These are phyloP conservation scores for Lutjanus campechanus DNA, from an alignment of 2,797 vertebrate genomes.

Conservation along the genomic window DNA sequence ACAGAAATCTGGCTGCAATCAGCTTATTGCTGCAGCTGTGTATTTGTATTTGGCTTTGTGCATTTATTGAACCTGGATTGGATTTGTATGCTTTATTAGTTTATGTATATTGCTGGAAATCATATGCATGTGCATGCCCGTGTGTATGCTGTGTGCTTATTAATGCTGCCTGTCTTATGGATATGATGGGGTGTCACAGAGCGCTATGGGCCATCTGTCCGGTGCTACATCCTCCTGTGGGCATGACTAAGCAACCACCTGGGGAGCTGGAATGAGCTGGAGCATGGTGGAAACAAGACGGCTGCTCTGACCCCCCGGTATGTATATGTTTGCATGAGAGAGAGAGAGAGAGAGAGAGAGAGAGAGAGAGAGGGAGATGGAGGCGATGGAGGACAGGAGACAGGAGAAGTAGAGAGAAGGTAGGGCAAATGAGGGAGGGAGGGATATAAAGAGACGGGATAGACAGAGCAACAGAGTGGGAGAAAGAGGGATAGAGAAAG, in stretches of 20 bases:
- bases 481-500: conserved; percentile 45
- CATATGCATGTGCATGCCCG: background rate
- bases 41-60: conserved; percentile 25
- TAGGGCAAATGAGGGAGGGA: conserved; percentile 20
- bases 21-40: conserved; percentile 15
- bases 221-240: conserved; percentile 41
- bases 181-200: conserved; percentile 43
- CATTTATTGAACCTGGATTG: conserved; percentile 24
- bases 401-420: conserved; percentile 2
- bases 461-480: conserved; percentile 19
- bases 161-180: conserved; percentile 43
- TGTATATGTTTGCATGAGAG: conserved; percentile 32
- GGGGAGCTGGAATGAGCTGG: conserved; percentile 33
- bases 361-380: background rate
- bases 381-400: background rate
- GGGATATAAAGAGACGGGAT: conserved; percentile 32
- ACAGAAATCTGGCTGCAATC: conserved; percentile 35
- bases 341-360: background rate
- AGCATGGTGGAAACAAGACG: conserved; percentile 33
- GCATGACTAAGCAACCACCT: conserved; percentile 47
- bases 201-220: conserved; percentile 50
- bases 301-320: conserved; percentile 41
- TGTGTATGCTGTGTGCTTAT: conserved; percentile 48
- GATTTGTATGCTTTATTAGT: conserved; percentile 45
- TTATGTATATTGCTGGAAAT: conserved; percentile 14